Evolutionary conservation across 2,888 invertebrate species (phyloP).

Genomic region (Drosophila rubida): DNA sequence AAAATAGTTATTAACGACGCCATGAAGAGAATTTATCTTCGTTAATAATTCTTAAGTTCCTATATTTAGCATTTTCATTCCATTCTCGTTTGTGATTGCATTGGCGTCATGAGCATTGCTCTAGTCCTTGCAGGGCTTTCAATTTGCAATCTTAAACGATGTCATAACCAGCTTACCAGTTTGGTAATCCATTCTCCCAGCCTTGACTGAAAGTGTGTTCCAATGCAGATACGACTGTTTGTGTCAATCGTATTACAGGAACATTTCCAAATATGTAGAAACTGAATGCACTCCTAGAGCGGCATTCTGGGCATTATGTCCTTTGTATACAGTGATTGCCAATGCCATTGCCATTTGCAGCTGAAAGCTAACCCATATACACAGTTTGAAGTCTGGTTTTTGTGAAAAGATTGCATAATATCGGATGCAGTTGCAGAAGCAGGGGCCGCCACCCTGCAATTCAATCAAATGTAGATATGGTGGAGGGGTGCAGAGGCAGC

Average conservation of each 20-base stretch:
- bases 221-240: background rate
- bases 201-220: background rate
- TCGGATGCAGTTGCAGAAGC: constrained; percentile 28
- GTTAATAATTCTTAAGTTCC: too few relatives aligned
- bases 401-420: constrained; percentile 39
- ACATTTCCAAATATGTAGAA: constrained; percentile 21
- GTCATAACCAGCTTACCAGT: background rate
- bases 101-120: background rate
- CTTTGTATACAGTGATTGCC: constrained; percentile 16
- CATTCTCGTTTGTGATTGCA: background rate
- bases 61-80: background rate
- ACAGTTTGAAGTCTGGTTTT: constrained; percentile 20
- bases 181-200: background rate
- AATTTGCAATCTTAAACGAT: background rate
- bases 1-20: too few relatives aligned
- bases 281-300: too few relatives aligned
- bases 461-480: constrained; percentile 32
- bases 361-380: constrained; percentile 24
- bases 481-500: constrained; percentile 8
- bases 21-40: too few relatives aligned
- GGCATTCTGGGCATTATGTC: constrained; percentile 1
- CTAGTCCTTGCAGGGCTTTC: background rate
- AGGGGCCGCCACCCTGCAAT: constrained; percentile 32
- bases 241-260: constrained; percentile 6
- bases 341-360: constrained; percentile 25